Percentiles rank a stretch among this genome's conserved stretches.
These are phyloP conservation scores for Montipora foliosa DNA, from an alignment of 64 coral and sea anemone genomes.

Conservation along the genomic window DNA sequence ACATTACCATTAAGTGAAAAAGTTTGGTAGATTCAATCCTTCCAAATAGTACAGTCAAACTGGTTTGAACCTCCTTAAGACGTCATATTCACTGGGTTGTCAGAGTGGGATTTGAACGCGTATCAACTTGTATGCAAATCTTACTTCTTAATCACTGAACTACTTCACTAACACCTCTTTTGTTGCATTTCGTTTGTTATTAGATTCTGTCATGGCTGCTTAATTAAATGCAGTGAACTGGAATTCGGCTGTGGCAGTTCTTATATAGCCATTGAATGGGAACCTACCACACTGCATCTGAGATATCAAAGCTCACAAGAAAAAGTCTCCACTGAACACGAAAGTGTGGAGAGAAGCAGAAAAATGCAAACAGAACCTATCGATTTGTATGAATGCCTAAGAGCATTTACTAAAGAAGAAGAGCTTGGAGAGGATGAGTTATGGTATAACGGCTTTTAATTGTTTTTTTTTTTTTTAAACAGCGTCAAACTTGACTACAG, in stretches of 20 bases:
- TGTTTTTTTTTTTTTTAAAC: background rate
- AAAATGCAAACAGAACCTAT: slow-evolving; percentile 96
- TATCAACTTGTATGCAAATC: too few species aligned
- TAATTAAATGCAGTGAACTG: slow-evolving; percentile 78
- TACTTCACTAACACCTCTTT: background rate
- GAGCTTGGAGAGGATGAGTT: slow-evolving; percentile 98
- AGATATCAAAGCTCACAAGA: slow-evolving; percentile 95
- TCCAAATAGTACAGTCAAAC: too few species aligned
- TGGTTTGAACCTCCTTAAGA: too few species aligned
- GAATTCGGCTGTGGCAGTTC: slow-evolving; percentile 89
- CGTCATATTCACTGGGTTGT: too few species aligned
- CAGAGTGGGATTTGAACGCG: too few species aligned
- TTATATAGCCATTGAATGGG: slow-evolving; percentile 96
- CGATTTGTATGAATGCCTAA: slow-evolving; percentile 94
- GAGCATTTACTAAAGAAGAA: slow-evolving; percentile 96
- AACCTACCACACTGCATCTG: slow-evolving; percentile 94
- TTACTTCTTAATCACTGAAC: too few species aligned
- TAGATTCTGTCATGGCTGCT: slow-evolving; percentile 94
- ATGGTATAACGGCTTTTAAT: slow-evolving; percentile 53
- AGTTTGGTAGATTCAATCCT: too few species aligned
- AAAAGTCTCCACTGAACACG: slow-evolving; percentile 86
- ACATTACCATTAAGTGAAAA: too few species aligned
- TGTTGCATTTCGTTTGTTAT: background rate
- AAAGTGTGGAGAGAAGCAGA: slow-evolving; percentile 91
- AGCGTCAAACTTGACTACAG: too few species aligned